Evolutionary conservation across 2,113 vertebrate genomes (phyloP).

Genomic region (Albula goreensis): DNA sequence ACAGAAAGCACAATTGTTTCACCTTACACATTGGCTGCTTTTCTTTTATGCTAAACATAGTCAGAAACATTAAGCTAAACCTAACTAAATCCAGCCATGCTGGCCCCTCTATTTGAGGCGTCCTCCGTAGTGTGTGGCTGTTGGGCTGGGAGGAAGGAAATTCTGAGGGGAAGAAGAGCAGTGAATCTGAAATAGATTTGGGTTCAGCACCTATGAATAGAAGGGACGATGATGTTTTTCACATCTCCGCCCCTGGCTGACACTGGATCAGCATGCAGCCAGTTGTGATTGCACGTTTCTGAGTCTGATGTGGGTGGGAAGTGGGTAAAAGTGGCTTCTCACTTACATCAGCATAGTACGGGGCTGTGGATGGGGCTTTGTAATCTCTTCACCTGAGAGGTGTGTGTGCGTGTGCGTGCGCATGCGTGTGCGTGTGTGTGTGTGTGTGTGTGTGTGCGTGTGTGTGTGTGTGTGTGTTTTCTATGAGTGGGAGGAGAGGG

Average conservation of each 20-base stretch:
- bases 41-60: no score
- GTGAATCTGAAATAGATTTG: neutral
- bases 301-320: neutral
- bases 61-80: no score
- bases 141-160: neutral
- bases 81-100: no score
- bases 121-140: neutral
- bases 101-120: neutral
- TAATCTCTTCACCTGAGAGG: no score
- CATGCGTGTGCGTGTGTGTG: no score
- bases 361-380: no score
- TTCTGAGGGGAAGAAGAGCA: neutral
- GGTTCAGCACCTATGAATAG: neutral
- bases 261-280: neutral
- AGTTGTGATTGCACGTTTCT: neutral
- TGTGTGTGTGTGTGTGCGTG: neutral
- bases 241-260: neutral
- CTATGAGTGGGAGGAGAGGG: no score
- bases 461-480: neutral
- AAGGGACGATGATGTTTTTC: neutral
- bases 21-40: no score
- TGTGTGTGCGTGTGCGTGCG: no score
- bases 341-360: no score
- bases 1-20: no score
- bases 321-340: neutral